Evolutionary conservation across 2,888 invertebrate species (phyloP).

Genomic region (Catocala fraxini): DNA sequence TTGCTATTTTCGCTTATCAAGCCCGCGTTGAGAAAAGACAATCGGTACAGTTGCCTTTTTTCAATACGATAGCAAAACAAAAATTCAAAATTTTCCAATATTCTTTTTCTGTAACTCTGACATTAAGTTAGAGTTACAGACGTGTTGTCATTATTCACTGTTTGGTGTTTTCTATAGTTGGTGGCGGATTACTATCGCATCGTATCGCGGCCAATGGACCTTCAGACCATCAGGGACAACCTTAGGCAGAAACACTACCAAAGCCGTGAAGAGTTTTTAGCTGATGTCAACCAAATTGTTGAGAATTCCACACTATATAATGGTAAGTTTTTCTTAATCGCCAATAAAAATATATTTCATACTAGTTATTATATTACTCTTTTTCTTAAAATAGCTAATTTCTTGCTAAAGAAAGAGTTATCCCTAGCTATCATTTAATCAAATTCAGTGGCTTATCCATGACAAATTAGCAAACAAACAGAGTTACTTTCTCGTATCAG

Average conservation of each 20-base stretch:
- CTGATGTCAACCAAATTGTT: slow-evolving; percentile 98
- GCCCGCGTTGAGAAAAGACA: no score
- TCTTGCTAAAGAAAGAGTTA: no score
- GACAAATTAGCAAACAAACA: no score
- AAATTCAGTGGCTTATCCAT: no score
- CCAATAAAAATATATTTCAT: no score
- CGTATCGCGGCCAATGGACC: slow-evolving; percentile 97
- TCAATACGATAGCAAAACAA: background rate
- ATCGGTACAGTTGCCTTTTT: no score
- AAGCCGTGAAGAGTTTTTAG: slow-evolving; percentile 97
- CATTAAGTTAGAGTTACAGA: slow-evolving; percentile 16
- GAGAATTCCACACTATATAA: slow-evolving; percentile 98
- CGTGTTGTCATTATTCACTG: slow-evolving; percentile 23
- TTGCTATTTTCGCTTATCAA: no score
- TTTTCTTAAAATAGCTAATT: no score
- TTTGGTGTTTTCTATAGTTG: slow-evolving; percentile 75
- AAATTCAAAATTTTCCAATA: background rate
- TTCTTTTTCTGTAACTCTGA: slow-evolving; percentile 12
- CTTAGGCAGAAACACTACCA: slow-evolving; percentile 96
- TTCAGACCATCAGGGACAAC: slow-evolving; percentile 98
- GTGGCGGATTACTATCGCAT: slow-evolving; percentile 98
- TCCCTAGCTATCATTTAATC: no score
- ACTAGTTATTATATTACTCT: no score
- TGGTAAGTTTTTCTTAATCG: slow-evolving; percentile 81
- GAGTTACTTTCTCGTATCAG: no score